Evolutionary conservation across 53 echinoderm and acorn worm genomes (phyloP), one percentile per base, ranked within the genome.

Genomic region (Stichopus horrens): DNA sequence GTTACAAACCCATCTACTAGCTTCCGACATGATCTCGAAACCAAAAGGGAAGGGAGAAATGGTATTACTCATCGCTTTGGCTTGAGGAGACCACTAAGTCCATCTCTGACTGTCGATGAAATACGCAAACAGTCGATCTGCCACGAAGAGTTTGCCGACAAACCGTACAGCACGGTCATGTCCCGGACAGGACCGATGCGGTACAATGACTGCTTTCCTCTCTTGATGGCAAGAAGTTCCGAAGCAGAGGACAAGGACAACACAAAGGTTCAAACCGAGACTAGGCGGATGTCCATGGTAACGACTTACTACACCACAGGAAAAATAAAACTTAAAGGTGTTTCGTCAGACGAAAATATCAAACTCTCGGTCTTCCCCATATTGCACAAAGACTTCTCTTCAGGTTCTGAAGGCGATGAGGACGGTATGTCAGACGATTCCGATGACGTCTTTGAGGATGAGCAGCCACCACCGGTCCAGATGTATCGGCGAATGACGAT

Each of bases 121-220:
- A 75, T 92, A 6, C 78, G 86, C 18, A 88, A 59, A 4, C 76
- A 86, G 53, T 91, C 92, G 37, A 85, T 91, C 6, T 86, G 90
- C 57, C 84, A 90, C 52, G 90, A 92, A 52, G 95, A 95, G 54
- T 95, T 95, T 92, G 88, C 90, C 13, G 89, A 92, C 59, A 95
- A 94, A 66, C 97, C 97, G 13, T 97, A 90, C 90, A 97, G 97
- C 87, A 95, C 97, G 14, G 77, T 94, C 80, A 89, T 86, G 65
- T 67, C 82, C 7, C 76, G 81, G 58, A 51, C 74, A 2, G 91
- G 90, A 18, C 68, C 76, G 56, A 21, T 79, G 9, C 94, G 76
- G 9, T 97, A 97, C 89, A 84, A 83, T 8, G 89, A 88, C 8
- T 86, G 60, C 11, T 97, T 94, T 76, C 97, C 97, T 4, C 89